These are phyloP conservation scores for Thripadectes ignobilis DNA, from an alignment of 2,797 vertebrate genomes.

Conservation along the genomic window DNA sequence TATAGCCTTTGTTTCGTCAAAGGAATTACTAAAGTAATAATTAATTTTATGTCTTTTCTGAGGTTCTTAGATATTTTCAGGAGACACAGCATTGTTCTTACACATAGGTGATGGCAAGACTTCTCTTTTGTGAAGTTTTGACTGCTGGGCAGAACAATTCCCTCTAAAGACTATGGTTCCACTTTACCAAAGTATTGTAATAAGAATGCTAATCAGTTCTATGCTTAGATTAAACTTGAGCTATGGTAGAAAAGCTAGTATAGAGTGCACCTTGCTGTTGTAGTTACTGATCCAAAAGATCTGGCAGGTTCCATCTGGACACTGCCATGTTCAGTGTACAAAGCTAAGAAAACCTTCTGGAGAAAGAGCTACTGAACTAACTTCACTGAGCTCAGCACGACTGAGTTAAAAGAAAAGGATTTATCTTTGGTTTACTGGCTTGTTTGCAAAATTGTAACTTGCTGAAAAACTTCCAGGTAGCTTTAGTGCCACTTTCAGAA, in stretches of 20 bases:
- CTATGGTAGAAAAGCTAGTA: background rate
- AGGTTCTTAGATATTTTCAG: background rate
- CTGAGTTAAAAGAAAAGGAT: background rate
- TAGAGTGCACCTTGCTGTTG: background rate
- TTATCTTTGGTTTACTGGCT: background rate
- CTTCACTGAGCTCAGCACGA: background rate
- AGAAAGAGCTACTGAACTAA: background rate
- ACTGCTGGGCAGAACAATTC: background rate
- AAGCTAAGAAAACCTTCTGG: background rate
- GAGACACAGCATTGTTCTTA: background rate
- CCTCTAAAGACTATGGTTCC: background rate
- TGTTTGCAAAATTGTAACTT: background rate
- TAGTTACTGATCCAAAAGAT: background rate
- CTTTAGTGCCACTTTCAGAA: background rate
- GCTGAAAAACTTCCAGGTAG: background rate
- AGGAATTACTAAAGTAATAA: background rate
- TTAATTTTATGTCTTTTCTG: background rate
- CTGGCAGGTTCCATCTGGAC: background rate
- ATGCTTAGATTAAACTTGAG: background rate
- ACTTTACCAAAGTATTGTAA: background rate
- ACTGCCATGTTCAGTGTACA: background rate
- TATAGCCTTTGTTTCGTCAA: background rate
- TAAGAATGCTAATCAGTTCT: background rate
- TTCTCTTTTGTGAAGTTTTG: background rate
- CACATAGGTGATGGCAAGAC: background rate